Percentiles rank a stretch among this genome's conserved stretches.
Evolutionary conservation across 2,888 invertebrate genomes (phyloP).

Genomic region (Drosophila flavopinicola): DNA sequence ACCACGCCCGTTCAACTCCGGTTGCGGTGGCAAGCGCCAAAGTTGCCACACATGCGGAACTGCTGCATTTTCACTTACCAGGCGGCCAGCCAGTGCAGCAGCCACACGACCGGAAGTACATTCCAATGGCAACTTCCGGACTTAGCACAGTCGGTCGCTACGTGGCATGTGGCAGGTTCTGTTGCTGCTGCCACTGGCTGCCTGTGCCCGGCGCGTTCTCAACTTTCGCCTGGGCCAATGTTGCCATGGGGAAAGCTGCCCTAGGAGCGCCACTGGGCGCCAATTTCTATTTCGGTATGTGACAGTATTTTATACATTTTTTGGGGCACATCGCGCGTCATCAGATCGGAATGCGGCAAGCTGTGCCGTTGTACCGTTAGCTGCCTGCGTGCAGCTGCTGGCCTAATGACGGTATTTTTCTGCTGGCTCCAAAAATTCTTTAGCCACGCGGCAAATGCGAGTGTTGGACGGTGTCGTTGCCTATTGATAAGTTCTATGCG

Average conservation of each 20-base stretch:
- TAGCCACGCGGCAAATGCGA: slow-evolving; percentile 16
- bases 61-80: slow-evolving; percentile 80
- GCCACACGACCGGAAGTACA: slow-evolving; percentile 78
- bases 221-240: slow-evolving; percentile 71
- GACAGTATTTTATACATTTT: slow-evolving; percentile 30
- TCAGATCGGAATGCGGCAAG: slow-evolving; percentile 58
- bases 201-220: slow-evolving; percentile 60
- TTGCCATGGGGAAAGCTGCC: slow-evolving; percentile 66
- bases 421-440: slow-evolving; percentile 72
- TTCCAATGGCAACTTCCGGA: slow-evolving; percentile 67
- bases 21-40: slow-evolving; percentile 11
- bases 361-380: slow-evolving; percentile 28
- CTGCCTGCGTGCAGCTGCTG: slow-evolving; percentile 68
- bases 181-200: slow-evolving; percentile 25
- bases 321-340: slow-evolving; percentile 52
- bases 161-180: not conserved
- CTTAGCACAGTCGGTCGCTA: not conserved
- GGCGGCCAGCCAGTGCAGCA: slow-evolving; percentile 68
- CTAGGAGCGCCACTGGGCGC: slow-evolving; percentile 40
- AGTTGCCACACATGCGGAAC: slow-evolving; percentile 80
- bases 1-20: slow-evolving; percentile 62
- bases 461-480: slow-evolving; percentile 24
- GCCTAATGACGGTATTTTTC: slow-evolving; percentile 82
- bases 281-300: slow-evolving; percentile 12
- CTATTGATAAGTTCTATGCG: slow-evolving; percentile 69